phyloP scores from a whole-genome alignment of 2,797 vertebrate genomes.

The Poeciliopsis paucimaculata region DNA sequence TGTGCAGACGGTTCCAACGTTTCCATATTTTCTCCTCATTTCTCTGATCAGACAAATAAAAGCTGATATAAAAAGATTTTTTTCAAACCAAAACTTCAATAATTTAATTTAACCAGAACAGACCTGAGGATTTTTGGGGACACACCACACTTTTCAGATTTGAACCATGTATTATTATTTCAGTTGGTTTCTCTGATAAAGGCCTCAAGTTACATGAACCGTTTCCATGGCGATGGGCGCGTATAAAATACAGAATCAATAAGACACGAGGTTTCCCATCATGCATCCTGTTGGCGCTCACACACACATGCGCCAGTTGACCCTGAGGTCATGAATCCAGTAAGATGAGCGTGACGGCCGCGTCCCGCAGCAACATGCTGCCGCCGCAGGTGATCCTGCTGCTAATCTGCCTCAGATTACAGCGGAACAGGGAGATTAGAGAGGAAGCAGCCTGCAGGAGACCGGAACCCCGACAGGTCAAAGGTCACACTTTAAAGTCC shows the following conservation, averaged over 20 bases:
- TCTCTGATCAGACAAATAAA: too few species aligned
- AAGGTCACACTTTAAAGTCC: neutral
- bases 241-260: neutral
- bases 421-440: conserved; percentile 36
- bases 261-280: neutral
- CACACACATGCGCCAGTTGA: neutral
- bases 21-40: too few species aligned
- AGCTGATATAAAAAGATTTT: too few species aligned
- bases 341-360: conserved; percentile 24
- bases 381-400: conserved; percentile 35
- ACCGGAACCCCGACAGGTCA: neutral
- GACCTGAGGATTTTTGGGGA: neutral
- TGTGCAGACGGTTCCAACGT: too few species aligned
- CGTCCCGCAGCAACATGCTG: conserved; percentile 14
- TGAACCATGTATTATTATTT: neutral
- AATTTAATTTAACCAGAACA: too few species aligned
- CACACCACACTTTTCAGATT: neutral
- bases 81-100: neutral
- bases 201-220: too few species aligned
- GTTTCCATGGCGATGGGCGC: neutral
- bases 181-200: neutral
- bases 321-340: conserved; percentile 41
- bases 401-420: conserved; percentile 56
- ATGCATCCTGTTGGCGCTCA: neutral
- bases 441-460: neutral